phyloP scores from a whole-genome alignment of 1,140 invertebrate genomes.

The Zeugodacus cucurbitae region DNA sequence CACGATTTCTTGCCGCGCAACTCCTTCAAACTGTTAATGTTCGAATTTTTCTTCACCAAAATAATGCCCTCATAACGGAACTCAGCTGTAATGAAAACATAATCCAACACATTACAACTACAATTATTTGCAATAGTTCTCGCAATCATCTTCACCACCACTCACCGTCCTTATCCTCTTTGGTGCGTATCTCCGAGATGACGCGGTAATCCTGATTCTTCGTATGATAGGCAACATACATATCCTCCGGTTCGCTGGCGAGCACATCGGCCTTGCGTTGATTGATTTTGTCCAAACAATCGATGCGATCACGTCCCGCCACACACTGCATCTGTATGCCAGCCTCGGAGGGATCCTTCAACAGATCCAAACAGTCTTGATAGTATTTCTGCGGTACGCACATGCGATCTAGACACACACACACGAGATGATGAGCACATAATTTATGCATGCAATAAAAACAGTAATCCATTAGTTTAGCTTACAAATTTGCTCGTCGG shows the following conservation, averaged over 20 bases:
- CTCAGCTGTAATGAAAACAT: conserved; percentile 67
- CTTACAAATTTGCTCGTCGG: conserved; percentile 46
- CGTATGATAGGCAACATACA: conserved; percentile 82
- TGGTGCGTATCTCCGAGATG: conserved; percentile 76
- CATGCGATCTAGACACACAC: conserved; percentile 77
- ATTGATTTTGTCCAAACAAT: conserved; percentile 80
- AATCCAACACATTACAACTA: background rate
- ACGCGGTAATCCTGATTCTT: conserved; percentile 73
- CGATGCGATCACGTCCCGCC: conserved; percentile 76
- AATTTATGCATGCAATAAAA: background rate
- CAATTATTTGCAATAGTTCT: conserved; percentile 24
- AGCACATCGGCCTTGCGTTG: conserved; percentile 82
- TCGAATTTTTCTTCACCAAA: conserved; percentile 76
- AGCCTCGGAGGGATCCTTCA: conserved; percentile 72
- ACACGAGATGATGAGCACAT: conserved; percentile 38
- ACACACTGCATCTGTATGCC: conserved; percentile 74
- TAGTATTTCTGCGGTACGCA: conserved; percentile 75
- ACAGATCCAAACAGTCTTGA: conserved; percentile 74
- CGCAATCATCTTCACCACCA: background rate
- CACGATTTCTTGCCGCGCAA: conserved; percentile 80
- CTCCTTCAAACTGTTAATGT: conserved; percentile 73
- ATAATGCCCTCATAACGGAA: conserved; percentile 84
- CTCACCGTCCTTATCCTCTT: conserved; percentile 69
- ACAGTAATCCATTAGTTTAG: background rate
- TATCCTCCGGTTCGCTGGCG: conserved; percentile 79